Percentiles rank a stretch among this genome's conserved stretches.
phyloP scores from a whole-genome alignment of 2,797 vertebrate genomes.

The Garrulus glandarius region DNA sequence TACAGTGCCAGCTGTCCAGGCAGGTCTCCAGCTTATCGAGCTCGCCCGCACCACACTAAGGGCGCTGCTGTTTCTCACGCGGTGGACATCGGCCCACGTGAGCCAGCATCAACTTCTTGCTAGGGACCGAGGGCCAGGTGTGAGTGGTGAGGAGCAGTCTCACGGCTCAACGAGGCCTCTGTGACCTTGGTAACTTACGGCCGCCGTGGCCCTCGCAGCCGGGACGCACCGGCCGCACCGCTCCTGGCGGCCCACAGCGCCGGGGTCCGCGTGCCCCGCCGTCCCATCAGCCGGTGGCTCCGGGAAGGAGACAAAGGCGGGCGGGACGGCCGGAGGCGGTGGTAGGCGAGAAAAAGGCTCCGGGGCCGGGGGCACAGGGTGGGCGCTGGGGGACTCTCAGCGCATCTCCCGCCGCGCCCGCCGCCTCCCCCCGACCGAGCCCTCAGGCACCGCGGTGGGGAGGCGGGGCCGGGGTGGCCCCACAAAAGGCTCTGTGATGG shows the following conservation, averaged over 20 bases:
- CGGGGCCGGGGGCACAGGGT: accelerated
- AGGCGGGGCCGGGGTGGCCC: background rate
- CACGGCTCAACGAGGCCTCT: background rate
- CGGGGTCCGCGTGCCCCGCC: too few relatives aligned
- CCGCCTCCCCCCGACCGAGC: background rate
- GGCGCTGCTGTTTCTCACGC: accelerated
- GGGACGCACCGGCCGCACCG: background rate
- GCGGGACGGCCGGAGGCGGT: accelerated
- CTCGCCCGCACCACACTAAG: accelerated
- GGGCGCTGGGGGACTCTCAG: accelerated
- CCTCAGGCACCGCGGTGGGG: background rate
- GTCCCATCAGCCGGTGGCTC: background rate
- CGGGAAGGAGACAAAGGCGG: background rate
- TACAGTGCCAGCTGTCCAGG: accelerated
- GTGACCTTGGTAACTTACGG: background rate
- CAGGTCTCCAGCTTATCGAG: background rate
- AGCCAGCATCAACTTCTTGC: background rate
- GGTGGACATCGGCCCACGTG: accelerated
- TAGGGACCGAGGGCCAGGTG: background rate
- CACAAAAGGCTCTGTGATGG: too few relatives aligned
- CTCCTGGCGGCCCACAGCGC: background rate
- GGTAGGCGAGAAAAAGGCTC: accelerated
- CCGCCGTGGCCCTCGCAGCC: background rate
- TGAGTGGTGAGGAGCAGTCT: background rate
- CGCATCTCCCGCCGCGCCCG: background rate